These are phyloP conservation scores for Adrianichthys oophorus DNA, from an alignment of 2,797 vertebrate species.

Conservation along the genomic window DNA sequence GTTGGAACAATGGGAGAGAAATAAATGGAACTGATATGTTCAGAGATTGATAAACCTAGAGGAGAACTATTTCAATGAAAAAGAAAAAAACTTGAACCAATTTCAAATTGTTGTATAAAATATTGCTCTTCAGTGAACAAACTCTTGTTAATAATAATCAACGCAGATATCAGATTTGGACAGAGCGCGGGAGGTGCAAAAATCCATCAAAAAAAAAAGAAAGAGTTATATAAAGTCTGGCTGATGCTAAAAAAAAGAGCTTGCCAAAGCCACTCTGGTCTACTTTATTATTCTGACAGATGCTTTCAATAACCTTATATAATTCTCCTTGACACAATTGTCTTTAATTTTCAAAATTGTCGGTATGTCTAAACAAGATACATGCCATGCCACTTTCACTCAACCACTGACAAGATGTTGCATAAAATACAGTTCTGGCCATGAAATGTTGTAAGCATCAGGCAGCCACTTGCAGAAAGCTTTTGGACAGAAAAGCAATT, in stretches of 20 bases:
- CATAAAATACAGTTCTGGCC: slow-evolving; percentile 34
- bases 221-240: slow-evolving; percentile 47
- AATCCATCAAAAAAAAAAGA: slow-evolving; percentile 19
- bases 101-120: not conserved
- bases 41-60: slow-evolving; percentile 1
- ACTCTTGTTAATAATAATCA: slow-evolving; percentile 14
- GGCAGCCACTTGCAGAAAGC: slow-evolving; percentile 5
- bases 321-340: slow-evolving; percentile 63
- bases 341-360: slow-evolving; percentile 49
- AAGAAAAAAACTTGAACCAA: not conserved
- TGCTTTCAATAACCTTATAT: slow-evolving; percentile 78
- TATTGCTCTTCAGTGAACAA: slow-evolving; percentile 1
- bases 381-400: slow-evolving; percentile 28
- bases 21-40: slow-evolving; percentile 23
- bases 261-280: slow-evolving; percentile 41
- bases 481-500: not conserved
- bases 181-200: slow-evolving; percentile 8
- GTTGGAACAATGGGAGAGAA: slow-evolving; percentile 57
- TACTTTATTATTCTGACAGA: slow-evolving; percentile 50
- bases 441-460: slow-evolving; percentile 36
- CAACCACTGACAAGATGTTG: slow-evolving; percentile 27
- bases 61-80: not conserved
- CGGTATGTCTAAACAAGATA: slow-evolving; percentile 56
- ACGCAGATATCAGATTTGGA: slow-evolving; percentile 7
- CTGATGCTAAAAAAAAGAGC: slow-evolving; percentile 17